phyloP scores from a whole-genome alignment of 2,888 invertebrate species.

The Cryptus viduatorius region DNA sequence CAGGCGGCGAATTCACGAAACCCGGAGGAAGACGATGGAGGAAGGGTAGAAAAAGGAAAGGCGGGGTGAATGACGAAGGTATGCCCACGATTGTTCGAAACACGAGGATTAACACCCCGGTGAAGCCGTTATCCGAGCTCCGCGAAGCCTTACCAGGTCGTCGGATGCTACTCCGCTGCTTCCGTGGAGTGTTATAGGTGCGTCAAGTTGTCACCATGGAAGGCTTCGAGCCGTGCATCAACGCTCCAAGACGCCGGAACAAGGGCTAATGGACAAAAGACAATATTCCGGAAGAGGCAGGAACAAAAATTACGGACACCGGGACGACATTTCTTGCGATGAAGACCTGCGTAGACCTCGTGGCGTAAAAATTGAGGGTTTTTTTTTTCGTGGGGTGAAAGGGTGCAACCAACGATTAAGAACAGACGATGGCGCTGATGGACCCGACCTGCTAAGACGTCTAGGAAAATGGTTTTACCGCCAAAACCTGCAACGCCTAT shows the following conservation, averaged over 20 bases:
- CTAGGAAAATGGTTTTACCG: too few relatives aligned
- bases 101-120: conserved; percentile 36
- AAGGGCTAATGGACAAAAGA: conserved; percentile 47
- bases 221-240: background rate
- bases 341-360: background rate
- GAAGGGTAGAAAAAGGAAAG: background rate
- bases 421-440: too few relatives aligned
- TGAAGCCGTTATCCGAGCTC: conserved; percentile 54
- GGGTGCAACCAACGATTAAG: too few relatives aligned
- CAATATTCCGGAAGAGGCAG: background rate
- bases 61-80: background rate
- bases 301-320: conserved; percentile 1
- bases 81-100: conserved; percentile 12
- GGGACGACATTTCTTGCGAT: background rate
- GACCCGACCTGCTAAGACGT: too few relatives aligned
- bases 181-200: background rate
- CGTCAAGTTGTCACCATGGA: conserved; percentile 23
- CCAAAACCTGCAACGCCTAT: too few relatives aligned
- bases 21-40: background rate
- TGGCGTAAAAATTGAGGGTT: too few relatives aligned
- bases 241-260: conserved; percentile 18
- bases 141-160: conserved; percentile 30
- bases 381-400: too few relatives aligned
- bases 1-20: conserved; percentile 46
- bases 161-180: background rate